phyloP scores from a whole-genome alignment of 1,140 invertebrate genomes.

The Drusus annulatus region DNA sequence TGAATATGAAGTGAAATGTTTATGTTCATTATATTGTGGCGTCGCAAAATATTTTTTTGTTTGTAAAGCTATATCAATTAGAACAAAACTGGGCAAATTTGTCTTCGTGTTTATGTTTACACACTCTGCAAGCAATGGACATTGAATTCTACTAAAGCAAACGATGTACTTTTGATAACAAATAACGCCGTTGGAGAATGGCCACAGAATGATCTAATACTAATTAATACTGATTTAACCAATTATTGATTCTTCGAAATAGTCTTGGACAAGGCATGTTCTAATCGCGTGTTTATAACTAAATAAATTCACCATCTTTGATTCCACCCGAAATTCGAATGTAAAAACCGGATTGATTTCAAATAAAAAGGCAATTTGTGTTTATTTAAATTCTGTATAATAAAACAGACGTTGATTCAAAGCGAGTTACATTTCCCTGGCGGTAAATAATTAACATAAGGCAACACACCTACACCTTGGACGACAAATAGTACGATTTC shows the following conservation, averaged over 20 bases:
- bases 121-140: background rate
- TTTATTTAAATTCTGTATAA: too few species aligned
- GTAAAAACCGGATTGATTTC: background rate
- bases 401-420: background rate
- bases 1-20: background rate
- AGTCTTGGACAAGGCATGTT: background rate
- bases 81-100: too few species aligned
- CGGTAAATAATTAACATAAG: constrained; percentile 31
- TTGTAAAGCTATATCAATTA: too few species aligned
- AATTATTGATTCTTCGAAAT: background rate
- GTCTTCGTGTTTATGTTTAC: background rate
- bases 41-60: too few species aligned
- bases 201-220: background rate
- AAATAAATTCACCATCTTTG: constrained; percentile 1
- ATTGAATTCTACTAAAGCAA: background rate
- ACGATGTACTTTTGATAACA: background rate
- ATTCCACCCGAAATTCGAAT: background rate
- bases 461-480: constrained; percentile 22
- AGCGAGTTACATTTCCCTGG: background rate
- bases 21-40: too few species aligned
- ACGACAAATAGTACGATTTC: background rate
- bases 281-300: constrained; percentile 2
- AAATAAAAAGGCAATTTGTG: too few species aligned
- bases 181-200: background rate
- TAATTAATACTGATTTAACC: background rate